These are phyloP conservation scores for Galeruca laticollis DNA, from an alignment of 2,888 invertebrate genomes.

Conservation along the genomic window DNA sequence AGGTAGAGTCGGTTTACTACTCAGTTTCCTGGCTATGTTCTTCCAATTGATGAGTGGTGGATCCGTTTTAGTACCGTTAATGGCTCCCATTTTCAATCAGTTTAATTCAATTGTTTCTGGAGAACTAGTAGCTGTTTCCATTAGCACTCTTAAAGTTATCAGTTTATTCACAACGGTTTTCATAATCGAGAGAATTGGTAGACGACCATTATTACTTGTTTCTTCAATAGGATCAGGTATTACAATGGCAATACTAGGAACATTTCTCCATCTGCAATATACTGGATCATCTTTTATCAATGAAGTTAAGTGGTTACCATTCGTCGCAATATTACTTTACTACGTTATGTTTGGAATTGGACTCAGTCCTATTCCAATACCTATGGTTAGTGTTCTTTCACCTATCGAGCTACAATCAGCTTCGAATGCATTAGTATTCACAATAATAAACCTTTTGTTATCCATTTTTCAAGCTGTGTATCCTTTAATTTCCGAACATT, in stretches of 20 bases:
- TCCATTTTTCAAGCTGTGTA: not conserved
- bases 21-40: slow-evolving; percentile 9
- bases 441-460: not conserved
- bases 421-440: not conserved
- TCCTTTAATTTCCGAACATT: not conserved
- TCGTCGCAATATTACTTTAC: not conserved
- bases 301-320: not conserved
- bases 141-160: not conserved
- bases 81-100: slow-evolving; percentile 24
- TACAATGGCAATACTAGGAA: not conserved
- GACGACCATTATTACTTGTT: not conserved
- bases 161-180: not conserved
- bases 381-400: not conserved
- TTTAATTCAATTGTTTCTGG: slow-evolving; percentile 20
- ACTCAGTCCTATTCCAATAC: not conserved
- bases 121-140: slow-evolving; percentile 9
- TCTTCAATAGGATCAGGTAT: not conserved
- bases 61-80: slow-evolving; percentile 8
- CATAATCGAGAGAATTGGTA: slow-evolving; percentile 15
- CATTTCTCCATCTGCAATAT: slow-evolving; percentile 5
- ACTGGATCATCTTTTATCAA: not conserved
- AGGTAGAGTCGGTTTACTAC: slow-evolving; percentile 10
- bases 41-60: slow-evolving; percentile 15
- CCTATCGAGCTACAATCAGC: not conserved
- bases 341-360: not conserved